These are phyloP conservation scores for Protophormia terraenovae DNA, from an alignment of 2,888 invertebrate species.

Conservation along the genomic window DNA sequence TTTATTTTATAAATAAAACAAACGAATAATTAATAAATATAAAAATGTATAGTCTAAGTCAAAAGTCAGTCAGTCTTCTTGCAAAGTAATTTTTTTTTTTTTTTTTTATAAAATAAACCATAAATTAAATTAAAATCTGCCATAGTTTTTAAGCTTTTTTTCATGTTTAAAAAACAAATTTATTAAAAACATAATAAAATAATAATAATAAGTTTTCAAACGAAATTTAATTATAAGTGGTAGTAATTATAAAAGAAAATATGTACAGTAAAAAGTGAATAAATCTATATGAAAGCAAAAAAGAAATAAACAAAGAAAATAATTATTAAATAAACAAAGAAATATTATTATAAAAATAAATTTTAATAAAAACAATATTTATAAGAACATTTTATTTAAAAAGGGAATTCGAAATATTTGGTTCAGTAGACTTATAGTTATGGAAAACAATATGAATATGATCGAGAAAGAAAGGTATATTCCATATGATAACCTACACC, in stretches of 20 bases:
- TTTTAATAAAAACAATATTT: conserved; percentile 20
- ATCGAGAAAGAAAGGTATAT: no score
- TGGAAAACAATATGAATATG: no score
- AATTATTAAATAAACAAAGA: not conserved
- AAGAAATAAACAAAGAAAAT: conserved; percentile 5
- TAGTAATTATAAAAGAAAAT: conserved; percentile 7
- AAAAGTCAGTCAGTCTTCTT: conserved; percentile 22
- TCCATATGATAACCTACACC: no score
- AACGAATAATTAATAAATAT: not conserved
- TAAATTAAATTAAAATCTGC: conserved; percentile 52
- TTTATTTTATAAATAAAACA: not conserved
- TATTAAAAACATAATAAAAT: conserved; percentile 48
- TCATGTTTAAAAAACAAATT: conserved; percentile 78
- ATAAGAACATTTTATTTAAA: not conserved
- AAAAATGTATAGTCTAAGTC: not conserved
- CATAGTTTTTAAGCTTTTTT: conserved; percentile 73
- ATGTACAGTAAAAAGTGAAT: conserved; percentile 30
- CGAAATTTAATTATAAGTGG: conserved; percentile 1
- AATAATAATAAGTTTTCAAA: conserved; percentile 31
- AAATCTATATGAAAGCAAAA: not conserved
- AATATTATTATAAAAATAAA: conserved; percentile 15
- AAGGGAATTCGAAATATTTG: not conserved
- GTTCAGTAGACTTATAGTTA: no score
- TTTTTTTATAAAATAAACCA: not conserved
- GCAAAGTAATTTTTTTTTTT: not conserved